These are phyloP conservation scores for Bilobella aurantiaca DNA, from an alignment of 1,140 invertebrate genomes.

Conservation along the genomic window DNA sequence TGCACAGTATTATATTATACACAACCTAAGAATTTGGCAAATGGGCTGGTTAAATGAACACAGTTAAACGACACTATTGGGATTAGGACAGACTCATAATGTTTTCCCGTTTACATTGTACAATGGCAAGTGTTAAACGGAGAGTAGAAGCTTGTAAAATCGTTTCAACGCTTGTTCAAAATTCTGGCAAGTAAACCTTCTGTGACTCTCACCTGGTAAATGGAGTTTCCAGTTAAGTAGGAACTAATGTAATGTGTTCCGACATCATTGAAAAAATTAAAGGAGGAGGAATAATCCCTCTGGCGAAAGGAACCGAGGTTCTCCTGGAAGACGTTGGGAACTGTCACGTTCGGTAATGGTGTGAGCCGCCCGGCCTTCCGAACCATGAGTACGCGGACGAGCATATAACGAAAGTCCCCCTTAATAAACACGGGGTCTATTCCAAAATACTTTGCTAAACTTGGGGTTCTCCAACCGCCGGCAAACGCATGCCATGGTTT, in stretches of 20 bases:
- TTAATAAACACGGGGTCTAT: constrained; percentile 68
- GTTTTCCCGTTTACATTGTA: too few species aligned
- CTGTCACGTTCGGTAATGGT: constrained; percentile 54
- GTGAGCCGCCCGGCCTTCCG: constrained; percentile 26
- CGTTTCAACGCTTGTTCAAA: too few species aligned
- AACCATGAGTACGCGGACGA: constrained; percentile 40
- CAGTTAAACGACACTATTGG: too few species aligned
- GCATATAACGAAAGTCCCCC: constrained; percentile 67
- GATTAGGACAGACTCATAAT: too few species aligned
- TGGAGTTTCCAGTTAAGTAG: constrained; percentile 70
- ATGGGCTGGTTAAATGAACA: too few species aligned
- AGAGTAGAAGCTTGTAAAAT: too few species aligned
- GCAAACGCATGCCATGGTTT: constrained; percentile 75
- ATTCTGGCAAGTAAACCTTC: too few species aligned
- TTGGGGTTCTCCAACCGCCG: constrained; percentile 62
- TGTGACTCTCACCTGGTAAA: constrained; percentile 63
- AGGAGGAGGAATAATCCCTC: constrained; percentile 59
- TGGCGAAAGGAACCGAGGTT: constrained; percentile 55
- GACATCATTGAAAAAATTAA: constrained; percentile 65
- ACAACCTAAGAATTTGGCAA: too few species aligned
- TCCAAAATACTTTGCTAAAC: constrained; percentile 65
- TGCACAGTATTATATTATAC: too few species aligned
- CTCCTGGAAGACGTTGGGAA: constrained; percentile 54
- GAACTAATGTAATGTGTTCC: constrained; percentile 75
- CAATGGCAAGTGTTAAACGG: too few species aligned